These are phyloP conservation scores for Folsomia candida DNA, from an alignment of 2,888 invertebrate genomes.

Conservation along the genomic window DNA sequence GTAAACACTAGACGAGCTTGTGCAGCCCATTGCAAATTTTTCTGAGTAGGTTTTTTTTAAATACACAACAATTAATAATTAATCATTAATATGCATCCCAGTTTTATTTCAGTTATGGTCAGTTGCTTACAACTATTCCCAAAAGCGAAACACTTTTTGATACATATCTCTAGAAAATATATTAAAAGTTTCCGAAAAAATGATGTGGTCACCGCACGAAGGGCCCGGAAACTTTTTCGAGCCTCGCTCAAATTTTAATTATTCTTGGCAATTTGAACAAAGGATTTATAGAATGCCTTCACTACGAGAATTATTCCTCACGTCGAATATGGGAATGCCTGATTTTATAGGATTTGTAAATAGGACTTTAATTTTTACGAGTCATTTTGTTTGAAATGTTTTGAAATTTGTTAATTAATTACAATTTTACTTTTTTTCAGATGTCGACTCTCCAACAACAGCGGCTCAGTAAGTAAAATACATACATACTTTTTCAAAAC, in stretches of 20 bases:
- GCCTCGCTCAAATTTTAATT: conserved; percentile 19
- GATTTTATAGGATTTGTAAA: conserved; percentile 49
- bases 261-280: conserved; percentile 36
- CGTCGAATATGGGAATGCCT: conserved; percentile 44
- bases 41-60: too few relatives aligned
- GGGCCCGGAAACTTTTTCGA: conserved; percentile 14
- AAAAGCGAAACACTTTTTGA: too few relatives aligned
- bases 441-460: conserved; percentile 92
- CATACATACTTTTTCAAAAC: too few relatives aligned
- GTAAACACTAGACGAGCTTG: not conserved
- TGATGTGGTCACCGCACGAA: not conserved
- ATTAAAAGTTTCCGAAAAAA: too few relatives aligned
- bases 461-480: too few relatives aligned
- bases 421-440: conserved; percentile 52
- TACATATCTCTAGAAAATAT: too few relatives aligned
- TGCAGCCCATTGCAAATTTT: not conserved
- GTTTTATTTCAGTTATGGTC: too few relatives aligned
- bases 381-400: not conserved
- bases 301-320: conserved; percentile 48
- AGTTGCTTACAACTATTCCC: too few relatives aligned
- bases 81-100: too few relatives aligned
- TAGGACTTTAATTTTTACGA: conserved; percentile 7
- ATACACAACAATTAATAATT: too few relatives aligned
- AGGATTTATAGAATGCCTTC: conserved; percentile 37
- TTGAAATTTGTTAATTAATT: too few relatives aligned